Percentiles rank a stretch among this genome's conserved stretches.
Evolutionary conservation across 2,797 vertebrate species (phyloP).

Genomic region (Squalus acanthias): DNA sequence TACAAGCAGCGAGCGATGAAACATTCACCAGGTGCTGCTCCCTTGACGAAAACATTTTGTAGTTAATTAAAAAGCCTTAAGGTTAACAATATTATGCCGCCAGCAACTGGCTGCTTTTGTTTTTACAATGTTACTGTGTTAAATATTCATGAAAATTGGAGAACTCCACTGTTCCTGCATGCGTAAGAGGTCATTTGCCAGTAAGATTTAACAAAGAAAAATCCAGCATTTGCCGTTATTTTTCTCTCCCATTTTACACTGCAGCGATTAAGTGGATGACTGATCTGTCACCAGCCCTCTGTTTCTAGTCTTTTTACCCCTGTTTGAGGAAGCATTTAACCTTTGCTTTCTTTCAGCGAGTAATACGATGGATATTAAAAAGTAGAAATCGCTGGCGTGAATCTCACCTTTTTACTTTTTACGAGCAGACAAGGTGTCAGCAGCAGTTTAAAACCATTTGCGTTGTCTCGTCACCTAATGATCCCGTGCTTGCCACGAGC

Average conservation of each 20-base stretch:
- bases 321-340: not conserved
- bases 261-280: too few relatives aligned
- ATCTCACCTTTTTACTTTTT: not conserved
- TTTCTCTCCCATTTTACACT: not conserved
- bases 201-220: not conserved
- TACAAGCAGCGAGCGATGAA: not conserved
- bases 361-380: not conserved
- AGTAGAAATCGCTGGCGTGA: not conserved
- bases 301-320: not conserved
- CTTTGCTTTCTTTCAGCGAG: not conserved
- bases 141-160: not conserved
- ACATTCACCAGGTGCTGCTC: not conserved
- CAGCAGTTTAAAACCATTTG: not conserved
- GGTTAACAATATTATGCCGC: not conserved
- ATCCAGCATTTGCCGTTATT: not conserved
- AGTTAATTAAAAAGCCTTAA: not conserved
- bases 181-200: not conserved
- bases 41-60: not conserved
- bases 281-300: not conserved
- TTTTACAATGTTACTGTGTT: not conserved
- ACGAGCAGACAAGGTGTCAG: not conserved
- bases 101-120: not conserved
- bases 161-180: not conserved
- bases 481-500: not conserved
- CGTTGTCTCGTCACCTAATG: too few relatives aligned